Percentiles rank a stretch among this genome's conserved stretches.
Evolutionary conservation across 2,113 vertebrate species (phyloP).

Genomic region (Lepus timidus): DNA sequence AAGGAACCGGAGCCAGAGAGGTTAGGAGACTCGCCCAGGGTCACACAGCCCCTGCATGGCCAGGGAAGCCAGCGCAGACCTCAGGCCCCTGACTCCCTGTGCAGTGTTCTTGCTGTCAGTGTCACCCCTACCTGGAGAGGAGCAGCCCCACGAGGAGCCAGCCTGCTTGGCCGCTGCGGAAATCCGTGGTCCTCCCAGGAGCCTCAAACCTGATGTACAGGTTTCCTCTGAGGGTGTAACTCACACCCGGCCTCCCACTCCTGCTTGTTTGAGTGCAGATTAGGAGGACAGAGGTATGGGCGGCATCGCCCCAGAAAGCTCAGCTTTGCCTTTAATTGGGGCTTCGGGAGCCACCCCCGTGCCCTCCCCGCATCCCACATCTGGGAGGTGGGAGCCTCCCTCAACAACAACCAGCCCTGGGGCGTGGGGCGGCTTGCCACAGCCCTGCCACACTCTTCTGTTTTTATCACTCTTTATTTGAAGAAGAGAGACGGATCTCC

Average conservation of each 20-base stretch:
- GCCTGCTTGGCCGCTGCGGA: not conserved
- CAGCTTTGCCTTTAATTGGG: not conserved
- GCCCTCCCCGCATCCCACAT: not conserved
- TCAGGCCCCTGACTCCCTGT: not conserved
- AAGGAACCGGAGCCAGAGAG: not conserved
- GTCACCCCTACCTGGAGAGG: not conserved
- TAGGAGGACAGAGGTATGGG: not conserved
- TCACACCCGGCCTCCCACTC: not conserved
- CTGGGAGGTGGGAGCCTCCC: not conserved
- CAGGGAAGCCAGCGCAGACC: not conserved
- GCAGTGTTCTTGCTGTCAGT: not conserved
- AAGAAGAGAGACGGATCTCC: too few relatives aligned
- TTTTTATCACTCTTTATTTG: too few relatives aligned
- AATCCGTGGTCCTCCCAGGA: not conserved
- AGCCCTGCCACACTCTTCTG: not conserved
- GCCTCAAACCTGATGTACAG: not conserved
- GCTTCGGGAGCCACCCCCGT: not conserved
- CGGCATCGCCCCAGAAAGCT: not conserved
- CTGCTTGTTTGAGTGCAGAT: not conserved
- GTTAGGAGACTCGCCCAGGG: not conserved
- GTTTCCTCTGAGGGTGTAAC: not conserved
- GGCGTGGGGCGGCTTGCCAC: too few relatives aligned
- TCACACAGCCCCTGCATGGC: not conserved
- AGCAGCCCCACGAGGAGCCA: not conserved
- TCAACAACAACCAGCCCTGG: not conserved